A percentile compares a stretch with the other conserved stretches of the same genome.
Conservation (phyloP, 2,113 vertebrate genomes). For the Vanacampus margaritifer region DNA sequence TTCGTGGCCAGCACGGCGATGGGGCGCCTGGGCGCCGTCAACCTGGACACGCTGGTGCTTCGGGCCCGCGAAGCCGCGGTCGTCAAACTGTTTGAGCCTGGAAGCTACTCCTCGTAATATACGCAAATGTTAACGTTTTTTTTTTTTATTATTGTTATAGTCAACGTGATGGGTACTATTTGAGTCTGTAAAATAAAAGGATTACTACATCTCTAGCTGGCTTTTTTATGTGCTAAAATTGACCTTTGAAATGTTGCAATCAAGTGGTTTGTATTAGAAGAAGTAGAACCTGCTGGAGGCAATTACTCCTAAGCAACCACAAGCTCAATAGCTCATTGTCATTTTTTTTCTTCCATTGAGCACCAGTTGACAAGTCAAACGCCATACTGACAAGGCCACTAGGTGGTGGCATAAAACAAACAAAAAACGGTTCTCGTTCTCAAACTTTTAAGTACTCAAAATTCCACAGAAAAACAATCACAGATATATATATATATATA, state of each 20-base stretch:
- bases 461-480: no score
- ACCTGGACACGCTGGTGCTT: slow-evolving; percentile 54
- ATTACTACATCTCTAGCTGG: not conserved
- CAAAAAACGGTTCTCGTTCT: not conserved
- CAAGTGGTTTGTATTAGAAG: not conserved
- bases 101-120: slow-evolving; percentile 46
- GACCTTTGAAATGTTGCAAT: not conserved
- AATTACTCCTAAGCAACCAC: not conserved
- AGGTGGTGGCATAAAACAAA: not conserved
- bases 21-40: slow-evolving; percentile 52
- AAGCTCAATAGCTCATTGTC: not conserved
- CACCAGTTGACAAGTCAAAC: not conserved
- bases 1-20: slow-evolving; percentile 64
- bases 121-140: not conserved
- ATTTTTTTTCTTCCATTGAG: not conserved
- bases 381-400: not conserved
- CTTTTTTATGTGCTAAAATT: not conserved
- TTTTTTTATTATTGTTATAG: not conserved
- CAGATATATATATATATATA: no score
- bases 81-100: slow-evolving; percentile 67
- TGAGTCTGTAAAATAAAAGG: not conserved
- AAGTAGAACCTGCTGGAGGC: not conserved
- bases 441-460: no score
- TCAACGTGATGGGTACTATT: not conserved
- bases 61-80: slow-evolving; percentile 67